Conservation (phyloP, 2,113 vertebrate genomes). For the Indri indri region DNA sequence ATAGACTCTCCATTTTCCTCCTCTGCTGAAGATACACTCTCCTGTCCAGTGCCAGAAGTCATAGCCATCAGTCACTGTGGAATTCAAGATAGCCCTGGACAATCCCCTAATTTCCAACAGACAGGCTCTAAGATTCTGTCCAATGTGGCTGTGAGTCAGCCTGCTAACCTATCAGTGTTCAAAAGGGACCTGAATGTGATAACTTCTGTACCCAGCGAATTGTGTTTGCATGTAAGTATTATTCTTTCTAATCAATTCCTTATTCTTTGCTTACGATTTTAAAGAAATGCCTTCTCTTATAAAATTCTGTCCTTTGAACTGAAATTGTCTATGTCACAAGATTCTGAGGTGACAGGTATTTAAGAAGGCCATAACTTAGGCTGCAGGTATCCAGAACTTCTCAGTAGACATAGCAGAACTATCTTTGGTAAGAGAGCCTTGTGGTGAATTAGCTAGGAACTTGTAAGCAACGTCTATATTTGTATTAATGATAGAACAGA, state of each 20-base stretch:
- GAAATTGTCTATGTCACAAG: slow-evolving; percentile 15
- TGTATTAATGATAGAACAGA: slow-evolving; percentile 34
- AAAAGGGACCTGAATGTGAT: slow-evolving; percentile 71
- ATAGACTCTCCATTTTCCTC: slow-evolving; percentile 82
- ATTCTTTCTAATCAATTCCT: slow-evolving; percentile 49
- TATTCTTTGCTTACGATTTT: slow-evolving; percentile 43
- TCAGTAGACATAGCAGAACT: background rate
- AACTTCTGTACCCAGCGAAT: slow-evolving; percentile 75
- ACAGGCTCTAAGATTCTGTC: slow-evolving; percentile 60
- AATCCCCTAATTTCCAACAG: slow-evolving; percentile 79
- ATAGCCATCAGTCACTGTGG: slow-evolving; percentile 64
- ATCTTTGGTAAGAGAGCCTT: slow-evolving; percentile 43
- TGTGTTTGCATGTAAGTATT: slow-evolving; percentile 82
- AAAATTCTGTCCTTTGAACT: slow-evolving; percentile 10
- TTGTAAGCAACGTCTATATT: slow-evolving; percentile 1
- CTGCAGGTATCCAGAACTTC: background rate
- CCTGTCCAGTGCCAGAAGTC: slow-evolving; percentile 71
- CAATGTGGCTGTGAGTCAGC: slow-evolving; percentile 58
- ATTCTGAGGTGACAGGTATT: slow-evolving; percentile 32
- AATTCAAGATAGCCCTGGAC: slow-evolving; percentile 77
- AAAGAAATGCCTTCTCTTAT: slow-evolving; percentile 42
- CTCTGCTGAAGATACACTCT: slow-evolving; percentile 78
- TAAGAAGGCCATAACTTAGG: slow-evolving; percentile 15
- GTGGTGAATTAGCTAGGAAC: slow-evolving; percentile 42
- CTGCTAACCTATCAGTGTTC: slow-evolving; percentile 56